Evolutionary conservation across 2,113 vertebrate species (phyloP).

Genomic region (Mobula hypostoma): DNA sequence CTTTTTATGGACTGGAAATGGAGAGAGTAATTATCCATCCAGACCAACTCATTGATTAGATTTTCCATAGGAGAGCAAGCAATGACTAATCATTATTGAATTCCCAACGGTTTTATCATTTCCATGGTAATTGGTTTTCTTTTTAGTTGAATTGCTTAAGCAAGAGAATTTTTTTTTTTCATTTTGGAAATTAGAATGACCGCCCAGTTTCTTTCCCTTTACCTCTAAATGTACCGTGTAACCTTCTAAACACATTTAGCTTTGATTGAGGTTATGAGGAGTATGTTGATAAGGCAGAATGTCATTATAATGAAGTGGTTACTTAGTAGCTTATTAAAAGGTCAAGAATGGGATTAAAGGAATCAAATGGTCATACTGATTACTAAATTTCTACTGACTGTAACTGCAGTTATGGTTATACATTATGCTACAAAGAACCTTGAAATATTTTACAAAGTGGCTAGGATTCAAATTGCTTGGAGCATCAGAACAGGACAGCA

Average conservation of each 20-base stretch:
- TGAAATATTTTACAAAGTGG: background rate
- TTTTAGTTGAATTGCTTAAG: slow-evolving; percentile 31
- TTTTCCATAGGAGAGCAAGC: slow-evolving; percentile 62
- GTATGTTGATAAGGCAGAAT: background rate
- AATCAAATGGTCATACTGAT: background rate
- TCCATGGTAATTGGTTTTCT: slow-evolving; percentile 53
- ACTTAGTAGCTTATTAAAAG: background rate
- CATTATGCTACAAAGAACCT: background rate
- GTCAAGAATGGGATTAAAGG: background rate
- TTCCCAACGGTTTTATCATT: slow-evolving; percentile 58
- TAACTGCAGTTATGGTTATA: background rate
- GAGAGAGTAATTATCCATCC: slow-evolving; percentile 74
- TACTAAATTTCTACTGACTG: background rate
- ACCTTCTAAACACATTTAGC: background rate
- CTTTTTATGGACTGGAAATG: slow-evolving; percentile 69
- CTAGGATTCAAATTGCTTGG: slow-evolving; percentile 43
- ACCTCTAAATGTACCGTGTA: background rate
- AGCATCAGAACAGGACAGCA: slow-evolving; percentile 39
- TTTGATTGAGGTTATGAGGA: background rate
- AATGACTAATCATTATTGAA: slow-evolving; percentile 65
- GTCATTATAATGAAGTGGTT: no score
- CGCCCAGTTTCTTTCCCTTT: background rate
- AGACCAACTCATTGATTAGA: slow-evolving; percentile 72
- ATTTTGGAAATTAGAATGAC: slow-evolving; percentile 15
- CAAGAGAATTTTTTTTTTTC: slow-evolving; percentile 4